phyloP scores from a whole-genome alignment of 2,113 vertebrate genomes.

The Riparia riparia region DNA sequence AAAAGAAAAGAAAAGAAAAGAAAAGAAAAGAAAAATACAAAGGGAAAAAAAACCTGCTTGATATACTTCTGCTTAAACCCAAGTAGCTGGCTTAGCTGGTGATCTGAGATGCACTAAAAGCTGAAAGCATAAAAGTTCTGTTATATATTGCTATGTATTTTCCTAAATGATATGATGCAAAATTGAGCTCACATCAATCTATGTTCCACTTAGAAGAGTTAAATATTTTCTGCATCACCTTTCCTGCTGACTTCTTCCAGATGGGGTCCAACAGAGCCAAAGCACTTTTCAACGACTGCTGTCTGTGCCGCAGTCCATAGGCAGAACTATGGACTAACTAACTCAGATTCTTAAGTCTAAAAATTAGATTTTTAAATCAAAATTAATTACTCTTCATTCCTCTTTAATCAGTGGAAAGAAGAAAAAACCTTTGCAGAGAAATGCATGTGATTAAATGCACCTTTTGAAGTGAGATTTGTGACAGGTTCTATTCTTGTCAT shows the following conservation, averaged over 20 bases:
- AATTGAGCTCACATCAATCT: not conserved
- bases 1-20: not conserved
- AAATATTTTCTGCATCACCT: not conserved
- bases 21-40: too few relatives aligned
- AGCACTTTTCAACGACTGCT: not conserved
- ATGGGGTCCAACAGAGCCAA: not conserved
- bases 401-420: not conserved
- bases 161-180: not conserved
- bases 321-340: not conserved
- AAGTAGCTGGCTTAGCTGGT: not conserved
- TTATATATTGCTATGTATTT: not conserved
- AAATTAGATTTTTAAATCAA: conserved; percentile 7
- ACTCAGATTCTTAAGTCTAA: not conserved
- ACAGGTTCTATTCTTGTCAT: not conserved
- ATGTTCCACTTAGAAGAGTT: not conserved
- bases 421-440: not conserved
- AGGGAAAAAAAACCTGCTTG: not conserved
- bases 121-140: not conserved
- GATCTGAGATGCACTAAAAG: not conserved
- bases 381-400: not conserved
- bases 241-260: not conserved
- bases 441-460: not conserved
- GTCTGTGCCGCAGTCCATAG: not conserved
- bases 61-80: not conserved
- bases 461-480: not conserved